Conservation (phyloP, 2,797 vertebrate genomes). For the Manis crassicaudata region DNA sequence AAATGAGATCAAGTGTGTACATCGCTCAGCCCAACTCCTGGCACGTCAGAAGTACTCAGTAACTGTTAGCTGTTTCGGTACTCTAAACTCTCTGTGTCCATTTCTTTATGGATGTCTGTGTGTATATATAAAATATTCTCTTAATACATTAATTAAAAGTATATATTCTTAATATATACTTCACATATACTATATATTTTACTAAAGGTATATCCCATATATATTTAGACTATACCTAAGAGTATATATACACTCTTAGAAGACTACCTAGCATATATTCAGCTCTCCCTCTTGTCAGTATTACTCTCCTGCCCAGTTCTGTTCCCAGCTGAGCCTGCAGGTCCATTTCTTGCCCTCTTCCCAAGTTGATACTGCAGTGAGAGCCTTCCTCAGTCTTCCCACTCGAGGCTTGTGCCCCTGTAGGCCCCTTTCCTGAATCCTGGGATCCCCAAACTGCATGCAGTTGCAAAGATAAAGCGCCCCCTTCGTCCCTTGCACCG, state of each 20-base stretch:
- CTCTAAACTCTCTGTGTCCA: not conserved
- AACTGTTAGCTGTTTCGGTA: not conserved
- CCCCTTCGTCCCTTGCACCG: not conserved
- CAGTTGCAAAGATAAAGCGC: not conserved
- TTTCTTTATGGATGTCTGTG: too few species aligned
- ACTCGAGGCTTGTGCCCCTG: not conserved
- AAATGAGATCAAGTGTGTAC: too few species aligned
- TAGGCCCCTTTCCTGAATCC: not conserved
- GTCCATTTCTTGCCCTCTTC: not conserved
- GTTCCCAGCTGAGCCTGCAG: not conserved
- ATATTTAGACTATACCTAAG: not conserved
- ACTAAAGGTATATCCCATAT: not conserved
- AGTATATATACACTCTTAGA: not conserved
- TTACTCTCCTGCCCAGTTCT: not conserved
- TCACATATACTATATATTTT: not conserved
- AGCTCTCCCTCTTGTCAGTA: not conserved
- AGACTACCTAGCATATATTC: not conserved
- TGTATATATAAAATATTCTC: too few species aligned
- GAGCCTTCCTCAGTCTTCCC: not conserved
- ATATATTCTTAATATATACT: not conserved
- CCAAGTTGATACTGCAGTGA: not conserved
- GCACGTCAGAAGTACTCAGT: not conserved
- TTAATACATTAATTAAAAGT: too few species aligned
- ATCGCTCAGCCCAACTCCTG: not conserved
- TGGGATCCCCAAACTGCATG: not conserved